Conservation (phyloP, 2,113 vertebrate species). For the Lethenteron reissneri region DNA sequence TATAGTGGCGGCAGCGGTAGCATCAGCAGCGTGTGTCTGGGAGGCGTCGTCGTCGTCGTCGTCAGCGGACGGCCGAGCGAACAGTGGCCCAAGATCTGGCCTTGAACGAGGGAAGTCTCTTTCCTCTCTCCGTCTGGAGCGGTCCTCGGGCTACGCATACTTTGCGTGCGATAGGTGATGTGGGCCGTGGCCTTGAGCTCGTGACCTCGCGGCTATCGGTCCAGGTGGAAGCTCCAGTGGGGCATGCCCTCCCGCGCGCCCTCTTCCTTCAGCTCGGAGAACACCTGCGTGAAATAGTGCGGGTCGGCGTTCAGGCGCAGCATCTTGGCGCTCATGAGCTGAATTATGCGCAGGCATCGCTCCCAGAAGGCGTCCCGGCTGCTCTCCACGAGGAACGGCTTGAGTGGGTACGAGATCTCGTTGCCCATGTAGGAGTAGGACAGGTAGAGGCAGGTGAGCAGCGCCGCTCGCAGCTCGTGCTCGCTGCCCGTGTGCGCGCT, state of each 20-base stretch:
- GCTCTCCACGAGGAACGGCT: conserved; percentile 43
- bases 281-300: conserved; percentile 48
- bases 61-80: no score
- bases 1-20: no score
- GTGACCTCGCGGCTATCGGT: neutral
- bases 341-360: conserved; percentile 37
- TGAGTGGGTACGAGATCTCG: conserved; percentile 51
- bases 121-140: no score
- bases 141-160: no score
- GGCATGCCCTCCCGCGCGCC: conserved; percentile 31
- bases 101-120: no score
- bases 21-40: no score
- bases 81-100: no score
- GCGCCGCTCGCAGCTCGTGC: conserved; percentile 36
- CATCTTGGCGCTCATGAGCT: conserved; percentile 39
- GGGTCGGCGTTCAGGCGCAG: conserved; percentile 47
- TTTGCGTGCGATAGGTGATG: no score
- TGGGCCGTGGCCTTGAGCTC: no score
- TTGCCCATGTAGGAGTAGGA: conserved; percentile 59
- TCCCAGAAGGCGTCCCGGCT: conserved; percentile 48
- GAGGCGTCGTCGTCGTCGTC: no score
- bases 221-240: conserved; percentile 2
- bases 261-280: conserved; percentile 42
- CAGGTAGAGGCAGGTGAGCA: conserved; percentile 48
- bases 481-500: conserved; percentile 33